phyloP scores from a whole-genome alignment of 2,797 vertebrate genomes.

The Macroramphosus scolopax region DNA sequence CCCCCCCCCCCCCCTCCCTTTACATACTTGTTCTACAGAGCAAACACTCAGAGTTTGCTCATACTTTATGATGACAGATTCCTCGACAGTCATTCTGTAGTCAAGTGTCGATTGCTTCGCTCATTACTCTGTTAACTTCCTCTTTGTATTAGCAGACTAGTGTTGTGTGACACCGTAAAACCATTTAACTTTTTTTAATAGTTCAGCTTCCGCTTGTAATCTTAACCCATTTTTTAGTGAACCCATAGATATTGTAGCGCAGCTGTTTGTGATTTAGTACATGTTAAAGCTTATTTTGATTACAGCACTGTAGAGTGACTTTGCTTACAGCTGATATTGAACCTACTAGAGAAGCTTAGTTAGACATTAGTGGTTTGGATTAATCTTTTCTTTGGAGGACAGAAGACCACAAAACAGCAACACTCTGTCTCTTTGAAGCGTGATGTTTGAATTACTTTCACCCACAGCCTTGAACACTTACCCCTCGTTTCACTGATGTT shows the following conservation, averaged over 20 bases:
- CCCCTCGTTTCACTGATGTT: slow-evolving; percentile 65
- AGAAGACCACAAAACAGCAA: slow-evolving; percentile 68
- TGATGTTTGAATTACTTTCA: slow-evolving; percentile 49
- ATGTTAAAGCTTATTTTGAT: slow-evolving; percentile 66
- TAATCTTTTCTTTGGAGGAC: slow-evolving; percentile 60
- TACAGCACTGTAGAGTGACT: slow-evolving; percentile 69
- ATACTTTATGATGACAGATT: slow-evolving; percentile 68
- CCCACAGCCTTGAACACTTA: slow-evolving; percentile 60
- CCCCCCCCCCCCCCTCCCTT: slow-evolving; percentile 4
- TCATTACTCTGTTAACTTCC: slow-evolving; percentile 53
- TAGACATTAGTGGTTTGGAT: slow-evolving; percentile 61
- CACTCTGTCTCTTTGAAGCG: slow-evolving; percentile 50
- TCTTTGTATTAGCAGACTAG: slow-evolving; percentile 73
- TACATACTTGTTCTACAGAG: slow-evolving; percentile 55
- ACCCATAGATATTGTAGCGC: slow-evolving; percentile 60
- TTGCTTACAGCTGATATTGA: slow-evolving; percentile 66
- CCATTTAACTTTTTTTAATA: slow-evolving; percentile 71
- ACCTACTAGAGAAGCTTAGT: slow-evolving; percentile 63
- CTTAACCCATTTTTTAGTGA: slow-evolving; percentile 69
- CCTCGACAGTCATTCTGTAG: slow-evolving; percentile 62
- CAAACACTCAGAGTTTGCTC: slow-evolving; percentile 59
- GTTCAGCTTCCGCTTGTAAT: slow-evolving; percentile 70
- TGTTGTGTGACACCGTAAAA: slow-evolving; percentile 66
- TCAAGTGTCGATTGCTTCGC: slow-evolving; percentile 65
- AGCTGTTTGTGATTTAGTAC: slow-evolving; percentile 70